Evolutionary conservation across 2,888 invertebrate species (phyloP).

Genomic region (Tetheella fluctuosa): DNA sequence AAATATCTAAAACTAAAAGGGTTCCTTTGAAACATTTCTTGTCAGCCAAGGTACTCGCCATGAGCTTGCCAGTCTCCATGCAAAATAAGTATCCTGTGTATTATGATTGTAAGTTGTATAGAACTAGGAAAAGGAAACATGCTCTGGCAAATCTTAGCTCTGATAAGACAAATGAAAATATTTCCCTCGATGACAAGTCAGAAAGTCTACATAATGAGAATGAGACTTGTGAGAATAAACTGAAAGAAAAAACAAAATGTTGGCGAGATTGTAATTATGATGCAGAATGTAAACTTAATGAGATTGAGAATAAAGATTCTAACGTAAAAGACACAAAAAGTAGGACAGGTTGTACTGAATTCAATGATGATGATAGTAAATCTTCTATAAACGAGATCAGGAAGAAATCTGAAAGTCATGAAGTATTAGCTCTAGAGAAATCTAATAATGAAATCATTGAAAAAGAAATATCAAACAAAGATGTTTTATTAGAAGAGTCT

Average conservation of each 20-base stretch:
- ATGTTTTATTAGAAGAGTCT: neutral
- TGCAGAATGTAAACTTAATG: slow-evolving; percentile 14
- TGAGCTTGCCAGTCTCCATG: slow-evolving; percentile 50
- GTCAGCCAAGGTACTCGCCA: slow-evolving; percentile 63
- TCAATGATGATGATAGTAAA: neutral
- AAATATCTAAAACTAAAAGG: slow-evolving; percentile 58
- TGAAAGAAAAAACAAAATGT: slow-evolving; percentile 13
- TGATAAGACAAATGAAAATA: neutral
- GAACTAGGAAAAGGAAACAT: slow-evolving; percentile 37
- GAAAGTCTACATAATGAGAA: neutral
- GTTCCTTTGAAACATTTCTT: slow-evolving; percentile 64
- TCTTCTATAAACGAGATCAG: slow-evolving; percentile 4
- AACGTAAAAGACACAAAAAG: slow-evolving; percentile 13
- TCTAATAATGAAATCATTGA: neutral
- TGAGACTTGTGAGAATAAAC: neutral
- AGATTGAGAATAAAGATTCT: slow-evolving; percentile 10
- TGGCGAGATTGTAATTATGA: slow-evolving; percentile 14
- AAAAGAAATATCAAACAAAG: slow-evolving; percentile 3
- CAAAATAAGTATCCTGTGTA: slow-evolving; percentile 68
- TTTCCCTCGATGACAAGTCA: neutral
- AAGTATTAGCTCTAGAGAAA: neutral
- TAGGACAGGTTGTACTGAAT: slow-evolving; percentile 10
- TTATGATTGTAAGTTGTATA: slow-evolving; percentile 66
- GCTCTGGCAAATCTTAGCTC: neutral
- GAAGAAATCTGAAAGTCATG: neutral